These are phyloP conservation scores for Merodon equestris DNA, from an alignment of 2,888 invertebrate species.

Conservation along the genomic window DNA sequence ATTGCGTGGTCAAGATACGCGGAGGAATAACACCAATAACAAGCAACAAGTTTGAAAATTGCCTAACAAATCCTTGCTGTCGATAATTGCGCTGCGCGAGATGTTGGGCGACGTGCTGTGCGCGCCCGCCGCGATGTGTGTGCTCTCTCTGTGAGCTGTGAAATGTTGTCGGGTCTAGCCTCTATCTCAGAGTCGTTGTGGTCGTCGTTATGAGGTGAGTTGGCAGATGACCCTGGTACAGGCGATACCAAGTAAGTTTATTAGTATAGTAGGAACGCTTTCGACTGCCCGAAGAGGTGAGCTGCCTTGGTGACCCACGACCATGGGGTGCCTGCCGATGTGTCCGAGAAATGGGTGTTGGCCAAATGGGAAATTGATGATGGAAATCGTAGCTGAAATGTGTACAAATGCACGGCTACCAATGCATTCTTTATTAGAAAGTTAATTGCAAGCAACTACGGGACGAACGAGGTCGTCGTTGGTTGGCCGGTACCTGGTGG, in stretches of 20 bases:
- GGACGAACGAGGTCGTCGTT: not conserved
- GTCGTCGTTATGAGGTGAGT: too few relatives aligned
- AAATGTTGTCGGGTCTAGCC: too few relatives aligned
- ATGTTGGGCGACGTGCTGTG: conserved; percentile 5
- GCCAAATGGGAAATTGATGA: conserved; percentile 63
- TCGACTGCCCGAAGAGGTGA: not conserved
- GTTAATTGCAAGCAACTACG: conserved; percentile 47
- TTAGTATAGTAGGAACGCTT: not conserved
- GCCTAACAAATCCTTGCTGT: conserved; percentile 30
- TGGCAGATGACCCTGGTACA: conserved; percentile 38
- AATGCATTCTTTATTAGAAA: conserved; percentile 62
- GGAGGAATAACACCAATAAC: too few relatives aligned
- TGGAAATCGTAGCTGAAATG: conserved; percentile 52
- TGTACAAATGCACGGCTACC: not conserved
- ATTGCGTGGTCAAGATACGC: conserved; percentile 14
- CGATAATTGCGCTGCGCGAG: conserved; percentile 4
- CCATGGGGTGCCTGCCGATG: conserved; percentile 20
- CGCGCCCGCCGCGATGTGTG: too few relatives aligned
- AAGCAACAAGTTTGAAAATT: conserved; percentile 48
- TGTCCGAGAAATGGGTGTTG: conserved; percentile 54
- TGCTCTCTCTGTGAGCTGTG: too few relatives aligned
- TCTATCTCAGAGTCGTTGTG: too few relatives aligned
- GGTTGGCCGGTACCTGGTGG: not conserved
- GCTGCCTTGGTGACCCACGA: not conserved
- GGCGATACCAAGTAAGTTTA: conserved; percentile 47